Base-by-base conservation (phyloP, 1,140 invertebrate genomes). In the Ceratosolen fusciceps region DNA sequence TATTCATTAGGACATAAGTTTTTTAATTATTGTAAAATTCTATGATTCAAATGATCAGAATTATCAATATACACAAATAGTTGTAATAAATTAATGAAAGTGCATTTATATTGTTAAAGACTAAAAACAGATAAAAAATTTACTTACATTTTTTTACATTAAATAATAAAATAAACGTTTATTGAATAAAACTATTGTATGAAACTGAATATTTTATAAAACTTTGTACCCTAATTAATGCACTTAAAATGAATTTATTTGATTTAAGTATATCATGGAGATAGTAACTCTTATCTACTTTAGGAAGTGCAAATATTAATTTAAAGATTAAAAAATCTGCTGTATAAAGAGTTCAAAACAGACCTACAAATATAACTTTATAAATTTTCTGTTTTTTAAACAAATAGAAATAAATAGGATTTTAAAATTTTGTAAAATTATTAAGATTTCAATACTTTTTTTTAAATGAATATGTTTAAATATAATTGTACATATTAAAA, bases 271-370 rank as follows among this genome's bases (percentile, higher is more conserved):
- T 16, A 26, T 73, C 29, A 37, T 56, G 3, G 21, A 73, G 71
- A 73, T 72, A 72, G 9, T 60, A 26, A 0, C 34, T 14, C 37
- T 74, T 74, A 60, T 74, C 72, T 60, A 43, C 60, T 71, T 39
- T 60, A 39, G 24, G 34, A 58, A 54, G 31, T 73, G n/a, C 54
- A 74, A 71, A 71, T 68, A 68, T 68, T 71, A 71, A 43, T 56
- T 47, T 74, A 12, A 19, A 62, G 24, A 74, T 62, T 74, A 26
- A 10, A 21, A 65, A 49, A 60, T 34, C 72, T 74, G 72, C 14
- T 26, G 9, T 16, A 19, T 2, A 67, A 24, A 73, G 0, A 73
- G 34, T 39, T 19, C 16, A 24, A 49, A 29, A 19, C 24, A 2
- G 0, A 16, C 3, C 24, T 43, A 68, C 14, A 9, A 29, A 29